These are phyloP conservation scores for Tetragonula clypearis DNA, from an alignment of 1,140 invertebrate genomes.

Conservation along the genomic window DNA sequence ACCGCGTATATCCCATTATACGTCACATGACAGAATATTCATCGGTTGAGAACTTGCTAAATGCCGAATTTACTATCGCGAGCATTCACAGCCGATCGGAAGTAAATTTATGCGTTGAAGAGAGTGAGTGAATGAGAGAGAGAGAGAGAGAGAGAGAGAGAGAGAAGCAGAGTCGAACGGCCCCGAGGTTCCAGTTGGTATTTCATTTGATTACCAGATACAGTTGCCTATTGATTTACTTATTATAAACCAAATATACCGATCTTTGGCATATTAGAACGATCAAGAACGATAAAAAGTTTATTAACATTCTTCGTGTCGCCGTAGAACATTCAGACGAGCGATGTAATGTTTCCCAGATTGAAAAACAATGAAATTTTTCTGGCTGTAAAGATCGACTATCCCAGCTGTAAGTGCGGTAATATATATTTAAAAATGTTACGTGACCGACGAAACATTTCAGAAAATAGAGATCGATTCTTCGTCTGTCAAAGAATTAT, in stretches of 20 bases:
- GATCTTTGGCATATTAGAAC: not conserved
- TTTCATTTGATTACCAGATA: constrained; percentile 53
- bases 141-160: not conserved
- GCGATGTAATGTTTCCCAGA: not conserved
- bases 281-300: not conserved
- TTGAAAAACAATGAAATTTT: not conserved
- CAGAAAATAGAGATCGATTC: not conserved
- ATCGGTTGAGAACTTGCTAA: constrained; percentile 63
- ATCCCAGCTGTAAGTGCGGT: too few species aligned
- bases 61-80: constrained; percentile 58
- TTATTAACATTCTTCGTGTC: not conserved
- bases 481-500: not conserved
- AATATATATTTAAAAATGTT: not conserved
- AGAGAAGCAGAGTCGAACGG: not conserved
- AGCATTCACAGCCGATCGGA: constrained; percentile 45
- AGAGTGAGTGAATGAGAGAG: not conserved
- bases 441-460: not conserved
- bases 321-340: not conserved
- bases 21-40: constrained; percentile 59
- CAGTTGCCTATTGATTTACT: constrained; percentile 44
- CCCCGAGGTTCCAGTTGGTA: constrained; percentile 15
- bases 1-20: constrained; percentile 54
- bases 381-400: too few species aligned
- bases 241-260: constrained; percentile 4
- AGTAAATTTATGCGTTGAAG: constrained; percentile 23